Base-by-base conservation (phyloP, 2,888 invertebrate genomes). In the Anodontia alba region DNA sequence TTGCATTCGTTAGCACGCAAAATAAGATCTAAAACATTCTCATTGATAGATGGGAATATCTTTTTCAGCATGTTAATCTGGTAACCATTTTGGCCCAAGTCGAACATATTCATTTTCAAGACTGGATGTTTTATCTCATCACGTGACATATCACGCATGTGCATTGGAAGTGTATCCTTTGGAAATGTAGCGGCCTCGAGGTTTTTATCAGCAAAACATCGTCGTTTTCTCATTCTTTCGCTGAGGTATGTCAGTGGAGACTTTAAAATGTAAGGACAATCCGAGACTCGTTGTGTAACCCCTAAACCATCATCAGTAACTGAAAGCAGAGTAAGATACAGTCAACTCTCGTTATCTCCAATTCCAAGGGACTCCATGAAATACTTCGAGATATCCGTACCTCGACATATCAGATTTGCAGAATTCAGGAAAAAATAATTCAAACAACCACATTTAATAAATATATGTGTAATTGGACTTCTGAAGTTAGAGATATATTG, bases 171-270 rank as follows among this genome's bases (percentile, higher is more conserved):
- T 23, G 38, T n/a, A 36, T 70, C 33, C 31, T 51, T 54, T 69
- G 75, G 62, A 62, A 62, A 62, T 12, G 46, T 46, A 17, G 94
- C 93, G 31, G 91, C 87, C 70, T 95, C 95, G 73, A 95, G 90
- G 76, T 95, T 94, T 74, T 94, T 93, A 88, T 95, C 95, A 2
- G 95, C 95, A 85, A 95, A 95, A 78, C 95, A 95, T 26, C 94
- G 91, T n/a, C 95, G 90, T 89, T 96, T 96, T 94, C 96, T 89
- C 95, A 96, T 89, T 94, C 96, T 94, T 95, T 96, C 94, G 92
- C 95, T 96, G 94, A 96, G 88, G 76, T 88, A 91, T 0, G 93
- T 94, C 26, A 92, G 78, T 80, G 91, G 82, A 17, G 90, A 84
- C 12, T 92, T 29, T 15, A 31, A 1, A 15, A 10, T 12, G 54